These are phyloP conservation scores for Chromis chromis DNA, from an alignment of 2,797 vertebrate species.

Conservation along the genomic window DNA sequence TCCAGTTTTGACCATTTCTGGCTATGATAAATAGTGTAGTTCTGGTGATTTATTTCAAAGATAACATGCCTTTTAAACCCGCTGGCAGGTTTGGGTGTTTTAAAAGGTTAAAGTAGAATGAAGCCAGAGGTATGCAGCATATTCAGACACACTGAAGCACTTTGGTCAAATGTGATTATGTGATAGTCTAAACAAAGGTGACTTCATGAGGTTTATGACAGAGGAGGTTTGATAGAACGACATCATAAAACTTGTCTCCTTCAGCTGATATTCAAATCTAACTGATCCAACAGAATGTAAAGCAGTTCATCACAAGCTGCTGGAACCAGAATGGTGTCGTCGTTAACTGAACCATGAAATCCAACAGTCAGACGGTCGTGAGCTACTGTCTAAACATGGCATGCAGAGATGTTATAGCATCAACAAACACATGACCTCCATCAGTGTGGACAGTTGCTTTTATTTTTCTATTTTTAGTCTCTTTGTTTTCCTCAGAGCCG, in stretches of 20 bases:
- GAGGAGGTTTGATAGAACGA: background rate
- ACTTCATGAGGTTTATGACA: conserved; percentile 13
- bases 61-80: too few relatives aligned
- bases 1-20: too few relatives aligned
- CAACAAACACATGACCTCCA: conserved; percentile 5
- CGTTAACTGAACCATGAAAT: conserved; percentile 27
- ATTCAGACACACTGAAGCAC: background rate
- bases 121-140: background rate
- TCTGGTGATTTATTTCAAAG: too few relatives aligned
- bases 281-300: conserved; percentile 8
- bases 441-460: background rate
- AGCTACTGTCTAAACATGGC: conserved; percentile 23
- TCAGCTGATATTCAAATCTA: conserved; percentile 61
- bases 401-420: conserved; percentile 1
- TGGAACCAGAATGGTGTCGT: background rate
- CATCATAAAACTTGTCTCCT: conserved; percentile 29
- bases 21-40: too few relatives aligned
- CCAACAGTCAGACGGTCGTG: background rate
- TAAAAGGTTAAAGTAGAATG: background rate
- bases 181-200: conserved; percentile 12
- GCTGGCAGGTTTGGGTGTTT: too few relatives aligned
- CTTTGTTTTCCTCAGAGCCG: background rate
- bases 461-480: background rate
- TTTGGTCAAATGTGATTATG: background rate
- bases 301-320: conserved; percentile 8